phyloP scores from a whole-genome alignment of 2,113 vertebrate genomes.

The Zosterops lateralis region DNA sequence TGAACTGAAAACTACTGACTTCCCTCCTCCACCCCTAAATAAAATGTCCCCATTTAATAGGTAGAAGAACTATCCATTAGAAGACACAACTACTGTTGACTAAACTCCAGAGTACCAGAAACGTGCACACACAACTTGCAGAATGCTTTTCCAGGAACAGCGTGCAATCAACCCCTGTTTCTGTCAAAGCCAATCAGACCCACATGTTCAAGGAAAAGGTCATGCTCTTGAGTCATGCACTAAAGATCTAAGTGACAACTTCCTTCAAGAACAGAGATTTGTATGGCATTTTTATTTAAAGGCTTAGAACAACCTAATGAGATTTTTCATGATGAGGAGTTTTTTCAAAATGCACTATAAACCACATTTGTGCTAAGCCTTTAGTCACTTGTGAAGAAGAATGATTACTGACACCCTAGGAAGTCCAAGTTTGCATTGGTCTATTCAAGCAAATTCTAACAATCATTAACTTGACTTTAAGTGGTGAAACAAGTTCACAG shows the following conservation, averaged over 20 bases:
- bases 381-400: neutral
- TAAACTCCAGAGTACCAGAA: neutral
- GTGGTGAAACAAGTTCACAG: neutral
- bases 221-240: neutral
- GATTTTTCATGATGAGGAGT: neutral
- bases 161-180: fast-evolving
- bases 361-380: neutral
- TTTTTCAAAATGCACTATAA: neutral
- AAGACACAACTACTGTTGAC: neutral
- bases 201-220: neutral
- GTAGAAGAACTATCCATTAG: neutral
- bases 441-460: neutral
- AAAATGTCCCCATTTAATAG: neutral
- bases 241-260: neutral
- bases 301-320: neutral
- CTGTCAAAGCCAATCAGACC: neutral
- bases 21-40: neutral
- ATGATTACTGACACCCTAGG: neutral
- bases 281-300: neutral
- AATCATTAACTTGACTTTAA: neutral
- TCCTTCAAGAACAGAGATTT: neutral
- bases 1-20: neutral
- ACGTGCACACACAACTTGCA: neutral
- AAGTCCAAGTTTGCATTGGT: neutral
- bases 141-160: neutral